These are phyloP conservation scores for Anticlea derivata DNA, from an alignment of 2,888 invertebrate species.

Conservation along the genomic window DNA sequence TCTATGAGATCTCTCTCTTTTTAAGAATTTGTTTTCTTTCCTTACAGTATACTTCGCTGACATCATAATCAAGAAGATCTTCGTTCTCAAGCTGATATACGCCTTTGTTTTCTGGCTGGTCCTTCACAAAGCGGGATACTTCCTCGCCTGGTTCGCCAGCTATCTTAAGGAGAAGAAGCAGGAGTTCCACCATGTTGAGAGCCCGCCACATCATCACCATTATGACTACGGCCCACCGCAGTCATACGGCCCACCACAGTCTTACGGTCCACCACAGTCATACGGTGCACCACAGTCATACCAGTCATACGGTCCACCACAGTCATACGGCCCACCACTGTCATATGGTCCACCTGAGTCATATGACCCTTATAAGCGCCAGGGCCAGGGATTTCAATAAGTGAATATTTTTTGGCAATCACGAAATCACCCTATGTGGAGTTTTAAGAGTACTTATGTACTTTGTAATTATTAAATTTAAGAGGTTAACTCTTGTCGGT, in stretches of 20 bases:
- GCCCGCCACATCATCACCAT: conserved; percentile 43
- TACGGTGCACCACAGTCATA: conserved; percentile 26
- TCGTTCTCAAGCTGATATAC: conserved; percentile 70
- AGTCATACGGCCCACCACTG: neutral
- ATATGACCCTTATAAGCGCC: conserved; percentile 47
- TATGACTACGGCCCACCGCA: conserved; percentile 45
- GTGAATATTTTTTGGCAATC: neutral
- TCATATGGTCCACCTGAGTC: conserved; percentile 22
- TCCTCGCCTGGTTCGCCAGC: conserved; percentile 71
- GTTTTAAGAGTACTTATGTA: too few species aligned
- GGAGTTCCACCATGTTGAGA: conserved; percentile 47
- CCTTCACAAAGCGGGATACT: conserved; percentile 76
- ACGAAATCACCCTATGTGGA: too few species aligned
- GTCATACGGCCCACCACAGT: conserved; percentile 35
- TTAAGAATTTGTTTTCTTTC: conserved; percentile 10
- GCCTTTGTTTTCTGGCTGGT: conserved; percentile 73
- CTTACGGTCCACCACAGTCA: neutral
- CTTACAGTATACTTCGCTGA: conserved; percentile 72
- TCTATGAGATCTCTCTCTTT: neutral
- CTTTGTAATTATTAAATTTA: too few species aligned
- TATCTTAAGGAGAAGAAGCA: conserved; percentile 71
- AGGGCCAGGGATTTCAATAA: neutral
- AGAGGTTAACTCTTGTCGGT: too few species aligned
- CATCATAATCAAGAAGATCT: conserved; percentile 70
- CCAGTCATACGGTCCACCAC: conserved; percentile 36